Evolutionary conservation across 2,888 invertebrate species (phyloP).

Genomic region (Sminthurides aquaticus): DNA sequence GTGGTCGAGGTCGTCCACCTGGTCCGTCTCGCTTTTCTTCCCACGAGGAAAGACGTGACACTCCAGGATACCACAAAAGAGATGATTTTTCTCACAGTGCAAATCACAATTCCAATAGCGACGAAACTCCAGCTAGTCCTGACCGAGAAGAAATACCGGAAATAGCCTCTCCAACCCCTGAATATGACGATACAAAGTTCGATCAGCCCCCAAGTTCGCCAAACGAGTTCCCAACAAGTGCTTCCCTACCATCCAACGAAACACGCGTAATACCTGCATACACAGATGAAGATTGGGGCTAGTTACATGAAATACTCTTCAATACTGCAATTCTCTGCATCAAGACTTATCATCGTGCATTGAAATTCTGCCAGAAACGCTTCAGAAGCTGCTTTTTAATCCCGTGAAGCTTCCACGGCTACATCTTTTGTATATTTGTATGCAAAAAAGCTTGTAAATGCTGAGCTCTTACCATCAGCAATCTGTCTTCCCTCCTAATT

Average conservation of each 20-base stretch:
- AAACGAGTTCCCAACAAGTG: constrained; percentile 10
- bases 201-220: constrained; percentile 33
- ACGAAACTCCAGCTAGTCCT: constrained; percentile 9
- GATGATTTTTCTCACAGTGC: not conserved
- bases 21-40: not conserved
- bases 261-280: not conserved
- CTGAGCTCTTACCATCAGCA: too few species aligned
- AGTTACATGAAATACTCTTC: too few species aligned
- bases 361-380: too few species aligned
- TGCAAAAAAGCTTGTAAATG: too few species aligned
- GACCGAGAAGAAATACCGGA: constrained; percentile 20
- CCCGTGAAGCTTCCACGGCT: too few species aligned
- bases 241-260: too few species aligned
- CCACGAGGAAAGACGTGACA: constrained; percentile 1
- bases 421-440: too few species aligned
- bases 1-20: not conserved
- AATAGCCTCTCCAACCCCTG: constrained; percentile 9
- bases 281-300: not conserved
- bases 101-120: not conserved
- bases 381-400: too few species aligned
- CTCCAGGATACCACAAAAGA: not conserved
- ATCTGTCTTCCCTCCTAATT: too few species aligned
- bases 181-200: constrained; percentile 18
- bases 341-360: too few species aligned
- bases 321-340: too few species aligned